Evolutionary conservation across 92 coral and sea anemone genomes (phyloP), one percentile per base, ranked within the genome.

Genomic region (Parazoanthus atlanticus): DNA sequence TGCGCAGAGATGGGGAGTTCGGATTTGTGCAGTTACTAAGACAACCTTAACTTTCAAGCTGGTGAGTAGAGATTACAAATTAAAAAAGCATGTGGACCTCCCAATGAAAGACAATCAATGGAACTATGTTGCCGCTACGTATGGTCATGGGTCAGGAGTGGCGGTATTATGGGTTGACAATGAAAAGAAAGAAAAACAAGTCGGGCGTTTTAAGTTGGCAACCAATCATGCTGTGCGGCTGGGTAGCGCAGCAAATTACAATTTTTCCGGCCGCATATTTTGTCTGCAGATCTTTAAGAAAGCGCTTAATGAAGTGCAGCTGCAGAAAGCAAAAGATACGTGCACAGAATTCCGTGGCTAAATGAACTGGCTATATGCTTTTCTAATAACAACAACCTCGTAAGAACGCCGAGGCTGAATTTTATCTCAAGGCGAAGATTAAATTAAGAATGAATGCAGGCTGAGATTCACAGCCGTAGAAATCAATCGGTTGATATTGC

Each of bases 121-220:
- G 87, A 84, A 70, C 67, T 84, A 28, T 32, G 67, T 84, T 46
- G 87, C 87, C 2, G 87, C 87, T 41, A 49, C 77, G 21, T 84
- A 84, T 28, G 65, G 46, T 23, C 26, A n/a, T 13, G 16, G 16
- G 1, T 28, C 87, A 43, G 78, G 65, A 41, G 30, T 6, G 64
- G 87, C 87, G 28, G 77, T 49, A 30, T 30, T 84, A 33, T 70
- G 79, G 87, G 87, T 70, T 46, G 15, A 84, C 32, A 32, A 41
- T 28, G 3, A 2, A 5, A 70, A 43, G 66, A 84, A 46, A 41
- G 66, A 43, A 23, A 31, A 71, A 28, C 41, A 9, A n/a, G 65
- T 84, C 26, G 87, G 69, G 3, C 29, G 29, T 16, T 84, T 84
- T 19, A 3, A 28, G 8, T 49, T 69, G 40, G 87, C 87, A 71